Conservation (phyloP, 2,113 vertebrate species). For the Oxyura jamaicensis region DNA sequence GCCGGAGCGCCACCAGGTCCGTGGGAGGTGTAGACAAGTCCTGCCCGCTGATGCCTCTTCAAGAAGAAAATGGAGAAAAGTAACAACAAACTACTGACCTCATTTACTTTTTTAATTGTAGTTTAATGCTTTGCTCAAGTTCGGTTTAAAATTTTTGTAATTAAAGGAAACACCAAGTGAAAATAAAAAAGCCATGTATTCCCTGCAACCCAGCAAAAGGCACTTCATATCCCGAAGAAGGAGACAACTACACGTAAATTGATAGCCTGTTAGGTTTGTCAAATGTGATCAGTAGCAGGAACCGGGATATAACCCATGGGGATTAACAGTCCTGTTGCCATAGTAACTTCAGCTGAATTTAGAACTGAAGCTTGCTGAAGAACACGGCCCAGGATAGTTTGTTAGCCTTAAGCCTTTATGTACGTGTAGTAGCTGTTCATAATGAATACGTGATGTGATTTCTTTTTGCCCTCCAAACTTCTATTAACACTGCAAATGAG, state of each 20-base stretch:
- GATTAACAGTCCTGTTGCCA: constrained; percentile 40
- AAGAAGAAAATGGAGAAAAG: neutral
- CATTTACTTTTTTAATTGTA: neutral
- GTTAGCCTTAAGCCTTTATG: neutral
- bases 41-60: neutral
- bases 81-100: neutral
- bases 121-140: neutral
- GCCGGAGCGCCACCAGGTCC: neutral
- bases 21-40: neutral
- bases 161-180: neutral
- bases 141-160: neutral
- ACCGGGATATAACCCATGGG: neutral
- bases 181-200: neutral
- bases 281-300: neutral
- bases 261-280: neutral
- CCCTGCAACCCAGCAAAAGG: neutral
- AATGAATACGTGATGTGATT: neutral
- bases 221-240: neutral
- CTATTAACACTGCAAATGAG: neutral
- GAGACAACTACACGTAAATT: neutral
- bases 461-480: neutral
- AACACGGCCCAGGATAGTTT: neutral
- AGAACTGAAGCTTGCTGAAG: neutral
- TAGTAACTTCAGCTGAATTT: constrained; percentile 37
- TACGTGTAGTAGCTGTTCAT: neutral